Evolutionary conservation across 2,888 invertebrate species (phyloP), one percentile per base, ranked within the genome.

Genomic region (Phengaris arion): DNA sequence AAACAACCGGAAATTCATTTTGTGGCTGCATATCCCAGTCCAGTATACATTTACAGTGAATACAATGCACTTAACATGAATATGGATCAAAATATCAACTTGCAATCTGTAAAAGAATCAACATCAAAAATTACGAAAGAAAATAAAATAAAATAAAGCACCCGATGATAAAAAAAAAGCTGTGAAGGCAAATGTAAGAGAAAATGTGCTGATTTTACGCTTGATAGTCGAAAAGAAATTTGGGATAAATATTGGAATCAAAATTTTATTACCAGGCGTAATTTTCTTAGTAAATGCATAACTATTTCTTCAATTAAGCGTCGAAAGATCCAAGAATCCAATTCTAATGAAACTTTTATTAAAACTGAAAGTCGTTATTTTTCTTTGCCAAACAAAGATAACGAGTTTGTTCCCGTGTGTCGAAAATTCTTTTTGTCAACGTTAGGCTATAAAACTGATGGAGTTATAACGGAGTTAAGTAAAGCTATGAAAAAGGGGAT

Each of bases 161-260:
- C 35, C 76, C 77, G 59, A 76, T 77, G 69, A 77, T 75, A n/a
- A 72, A 57, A 55, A 70, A 76, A 76, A 51, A 76, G 75, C 76
- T 77, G 77, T 75, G 75, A 77, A 68, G 75, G 75, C 12, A 77
- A 77, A 76, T 76, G 76, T 68, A 76, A 77, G 68, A 64, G 76
- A 51, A 64, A 77, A 74, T 76, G 76, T 74, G 45, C 70, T 12
- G 57, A 8, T 15, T 76, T 74, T 77, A 73, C 77, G 55, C 74
- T 74, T 35, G 74, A 75, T 74, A n/a, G 10, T 13, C 5, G 73
- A 35, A 74, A 57, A 45, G 46, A 74, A 7, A 74, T 57, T 46
- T 74, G 74, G 57, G 46, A 46, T 57, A 57, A 57, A 46, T 73
- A 73, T 52, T 73, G 73, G 54, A 46, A 55, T 45, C 45, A 57